phyloP scores from a whole-genome alignment of 2,113 vertebrate species.

The Leucopsar rothschildi region DNA sequence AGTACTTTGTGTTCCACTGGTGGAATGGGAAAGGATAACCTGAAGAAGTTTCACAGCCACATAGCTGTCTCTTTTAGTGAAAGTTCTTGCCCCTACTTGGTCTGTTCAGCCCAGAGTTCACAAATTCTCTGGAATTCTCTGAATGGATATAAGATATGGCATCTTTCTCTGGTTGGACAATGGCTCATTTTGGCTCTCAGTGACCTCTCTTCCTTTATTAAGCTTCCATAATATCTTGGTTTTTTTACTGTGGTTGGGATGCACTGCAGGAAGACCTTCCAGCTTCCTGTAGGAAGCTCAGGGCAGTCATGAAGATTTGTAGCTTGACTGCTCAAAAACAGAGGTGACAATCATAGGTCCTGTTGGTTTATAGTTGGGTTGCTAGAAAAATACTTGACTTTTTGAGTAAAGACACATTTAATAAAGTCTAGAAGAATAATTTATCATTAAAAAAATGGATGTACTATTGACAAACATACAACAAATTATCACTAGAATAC shows the following conservation, averaged over 20 bases:
- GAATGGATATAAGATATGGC: rapidly evolving
- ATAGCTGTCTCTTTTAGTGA: background rate
- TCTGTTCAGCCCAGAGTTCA: background rate
- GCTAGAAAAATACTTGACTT: background rate
- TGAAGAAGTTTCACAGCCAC: background rate
- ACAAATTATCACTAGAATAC: background rate
- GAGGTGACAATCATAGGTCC: rapidly evolving
- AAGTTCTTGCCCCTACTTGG: background rate
- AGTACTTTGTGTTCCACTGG: background rate
- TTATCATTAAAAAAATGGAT: background rate
- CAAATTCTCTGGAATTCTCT: background rate
- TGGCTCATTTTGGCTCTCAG: background rate
- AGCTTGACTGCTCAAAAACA: background rate
- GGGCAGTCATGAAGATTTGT: background rate
- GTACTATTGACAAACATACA: background rate
- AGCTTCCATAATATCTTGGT: background rate
- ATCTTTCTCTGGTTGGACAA: background rate
- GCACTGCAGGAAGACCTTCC: background rate
- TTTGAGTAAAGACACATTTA: background rate
- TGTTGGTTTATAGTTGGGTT: background rate
- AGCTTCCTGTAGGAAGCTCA: background rate
- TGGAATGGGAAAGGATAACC: background rate
- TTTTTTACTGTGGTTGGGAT: background rate
- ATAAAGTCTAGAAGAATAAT: background rate
- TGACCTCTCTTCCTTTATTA: background rate